Evolutionary conservation across 2,113 vertebrate species (phyloP).

Genomic region (Pollimyrus isidori): DNA sequence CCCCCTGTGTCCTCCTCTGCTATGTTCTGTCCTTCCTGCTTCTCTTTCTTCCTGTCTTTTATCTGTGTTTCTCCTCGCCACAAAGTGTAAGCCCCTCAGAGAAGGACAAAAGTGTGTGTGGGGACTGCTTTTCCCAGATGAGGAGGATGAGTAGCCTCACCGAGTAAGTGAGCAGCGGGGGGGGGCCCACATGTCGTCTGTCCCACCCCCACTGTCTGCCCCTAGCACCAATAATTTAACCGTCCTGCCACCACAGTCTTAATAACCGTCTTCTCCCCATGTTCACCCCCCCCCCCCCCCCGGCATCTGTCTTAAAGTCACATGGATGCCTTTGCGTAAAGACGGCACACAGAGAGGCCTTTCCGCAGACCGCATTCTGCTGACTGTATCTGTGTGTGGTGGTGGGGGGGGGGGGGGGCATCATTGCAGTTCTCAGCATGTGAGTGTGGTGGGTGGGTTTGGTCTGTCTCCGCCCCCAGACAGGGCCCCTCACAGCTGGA

Average conservation of each 20-base stretch:
- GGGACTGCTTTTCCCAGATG: constrained; percentile 41
- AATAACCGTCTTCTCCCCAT: not conserved
- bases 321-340: not conserved
- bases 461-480: not conserved
- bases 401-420: not conserved
- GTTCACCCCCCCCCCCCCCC: not conserved
- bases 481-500: not conserved
- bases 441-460: not conserved
- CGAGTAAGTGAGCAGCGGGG: constrained; percentile 53
- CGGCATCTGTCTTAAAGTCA: not conserved
- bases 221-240: not conserved
- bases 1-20: constrained; percentile 13
- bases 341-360: not conserved
- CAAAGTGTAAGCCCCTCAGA: constrained; percentile 34
- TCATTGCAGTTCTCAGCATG: not conserved
- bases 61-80: constrained; percentile 26
- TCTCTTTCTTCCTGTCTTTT: constrained; percentile 24
- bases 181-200: constrained; percentile 6
- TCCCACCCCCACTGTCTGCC: not conserved
- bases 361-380: not conserved
- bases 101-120: constrained; percentile 45
- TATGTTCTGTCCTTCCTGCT: constrained; percentile 19
- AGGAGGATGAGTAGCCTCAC: constrained; percentile 53
- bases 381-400: not conserved
- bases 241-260: not conserved